A percentile compares a stretch with the other conserved stretches of the same genome.
These are phyloP conservation scores for Phenganax subtilis DNA, from an alignment of 92 coral and sea anemone genomes.

Conservation along the genomic window DNA sequence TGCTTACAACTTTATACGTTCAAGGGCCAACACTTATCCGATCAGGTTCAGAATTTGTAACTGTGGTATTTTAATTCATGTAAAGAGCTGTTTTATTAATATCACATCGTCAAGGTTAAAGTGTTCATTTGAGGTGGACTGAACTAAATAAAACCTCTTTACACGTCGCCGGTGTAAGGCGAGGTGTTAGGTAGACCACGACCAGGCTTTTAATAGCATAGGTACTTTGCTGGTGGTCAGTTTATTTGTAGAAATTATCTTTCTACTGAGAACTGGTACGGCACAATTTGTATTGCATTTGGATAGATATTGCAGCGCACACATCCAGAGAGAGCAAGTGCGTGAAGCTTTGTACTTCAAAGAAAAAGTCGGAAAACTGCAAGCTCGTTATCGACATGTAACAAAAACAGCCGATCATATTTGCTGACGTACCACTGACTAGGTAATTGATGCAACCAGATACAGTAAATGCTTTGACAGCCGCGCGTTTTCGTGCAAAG, in stretches of 20 bases:
- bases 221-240: slow-evolving; percentile 17
- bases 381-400: slow-evolving; percentile 39
- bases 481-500: slow-evolving; percentile 5
- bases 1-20: neutral
- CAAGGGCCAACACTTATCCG: neutral
- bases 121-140: slow-evolving; percentile 14
- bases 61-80: neutral
- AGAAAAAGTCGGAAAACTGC: slow-evolving; percentile 28
- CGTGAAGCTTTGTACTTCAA: slow-evolving; percentile 26
- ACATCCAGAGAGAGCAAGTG: neutral
- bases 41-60: neutral
- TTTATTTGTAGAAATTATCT: neutral
- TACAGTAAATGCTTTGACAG: slow-evolving; percentile 16
- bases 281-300: neutral
- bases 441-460: slow-evolving; percentile 37
- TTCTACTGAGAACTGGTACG: neutral
- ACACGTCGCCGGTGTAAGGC: slow-evolving; percentile 33
- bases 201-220: neutral
- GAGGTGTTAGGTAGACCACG: neutral
- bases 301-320: neutral
- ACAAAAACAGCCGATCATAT: slow-evolving; percentile 38
- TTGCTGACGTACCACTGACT: slow-evolving; percentile 36
- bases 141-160: slow-evolving; percentile 35
- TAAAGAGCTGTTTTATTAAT: slow-evolving; percentile 4
- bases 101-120: slow-evolving; percentile 5